These are phyloP conservation scores for Formica exsecta DNA, from an alignment of 1,140 invertebrate genomes.

Conservation along the genomic window DNA sequence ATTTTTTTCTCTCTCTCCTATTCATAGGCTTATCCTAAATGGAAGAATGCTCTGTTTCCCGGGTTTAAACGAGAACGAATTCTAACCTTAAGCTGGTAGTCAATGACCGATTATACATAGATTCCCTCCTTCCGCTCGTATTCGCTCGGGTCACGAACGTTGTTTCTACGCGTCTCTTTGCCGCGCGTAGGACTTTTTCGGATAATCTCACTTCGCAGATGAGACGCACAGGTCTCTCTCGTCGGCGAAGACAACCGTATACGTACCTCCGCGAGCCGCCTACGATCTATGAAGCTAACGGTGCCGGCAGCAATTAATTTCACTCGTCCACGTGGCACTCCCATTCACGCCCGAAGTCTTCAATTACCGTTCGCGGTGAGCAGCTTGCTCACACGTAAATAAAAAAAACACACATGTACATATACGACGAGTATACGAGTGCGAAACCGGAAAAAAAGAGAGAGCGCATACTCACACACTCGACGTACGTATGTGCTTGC, in stretches of 20 bases:
- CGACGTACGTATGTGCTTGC: conserved; percentile 19
- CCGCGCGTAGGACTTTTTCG: conserved; percentile 39
- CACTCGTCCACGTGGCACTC: conserved; percentile 76
- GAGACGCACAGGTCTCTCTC: conserved; percentile 34
- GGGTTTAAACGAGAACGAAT: conserved; percentile 32
- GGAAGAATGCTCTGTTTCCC: conserved; percentile 53
- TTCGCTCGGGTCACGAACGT: conserved; percentile 5
- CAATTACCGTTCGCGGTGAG: conserved; percentile 73
- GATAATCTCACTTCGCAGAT: conserved; percentile 29
- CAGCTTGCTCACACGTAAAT: conserved; percentile 40
- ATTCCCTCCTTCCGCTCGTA: conserved; percentile 16
- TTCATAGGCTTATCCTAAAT: conserved; percentile 44
- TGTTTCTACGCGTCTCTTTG: conserved; percentile 7
- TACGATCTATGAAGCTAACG: conserved; percentile 73
- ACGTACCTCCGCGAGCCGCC: conserved; percentile 55
- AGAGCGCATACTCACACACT: conserved; percentile 16
- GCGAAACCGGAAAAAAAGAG: conserved; percentile 16
- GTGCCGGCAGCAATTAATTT: conserved; percentile 79
- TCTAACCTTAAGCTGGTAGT: conserved; percentile 57
- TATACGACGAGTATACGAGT: background rate
- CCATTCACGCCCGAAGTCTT: conserved; percentile 80
- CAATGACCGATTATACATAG: conserved; percentile 38
- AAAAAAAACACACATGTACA: background rate
- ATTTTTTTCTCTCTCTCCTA: background rate
- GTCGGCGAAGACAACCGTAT: conserved; percentile 61